A percentile compares a stretch with the other conserved stretches of the same genome.
phyloP scores from a whole-genome alignment of 2,888 invertebrate genomes.

The Pammene aurita region DNA sequence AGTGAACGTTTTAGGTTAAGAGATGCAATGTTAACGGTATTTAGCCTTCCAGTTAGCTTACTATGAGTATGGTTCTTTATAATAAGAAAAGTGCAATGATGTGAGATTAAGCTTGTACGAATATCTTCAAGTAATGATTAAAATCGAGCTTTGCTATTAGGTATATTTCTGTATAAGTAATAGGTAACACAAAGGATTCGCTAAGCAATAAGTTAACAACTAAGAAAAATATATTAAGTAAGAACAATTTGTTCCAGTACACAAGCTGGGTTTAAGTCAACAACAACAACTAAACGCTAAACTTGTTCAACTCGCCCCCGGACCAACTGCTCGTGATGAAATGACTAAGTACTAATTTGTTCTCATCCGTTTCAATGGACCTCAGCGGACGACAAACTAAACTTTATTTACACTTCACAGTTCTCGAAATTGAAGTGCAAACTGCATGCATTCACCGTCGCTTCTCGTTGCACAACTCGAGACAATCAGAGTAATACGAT shows the following conservation, averaged over 20 bases:
- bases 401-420: conserved; percentile 11
- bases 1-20: conserved; percentile 24
- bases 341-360: conserved; percentile 28
- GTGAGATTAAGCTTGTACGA: neutral
- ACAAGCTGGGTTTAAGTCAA: conserved; percentile 21
- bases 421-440: conserved; percentile 24
- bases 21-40: conserved; percentile 23
- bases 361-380: conserved; percentile 3
- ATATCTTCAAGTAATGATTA: neutral
- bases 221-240: neutral
- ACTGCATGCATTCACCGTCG: conserved; percentile 27
- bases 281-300: conserved; percentile 22
- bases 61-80: conserved; percentile 5
- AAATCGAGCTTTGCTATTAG: neutral
- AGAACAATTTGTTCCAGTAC: conserved; percentile 3
- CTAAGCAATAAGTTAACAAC: conserved; percentile 1
- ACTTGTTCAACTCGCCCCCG: conserved; percentile 31
- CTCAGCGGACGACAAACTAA: conserved; percentile 1
- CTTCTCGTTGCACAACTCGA: conserved; percentile 30
- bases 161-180: too few species aligned
- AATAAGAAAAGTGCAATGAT: conserved; percentile 12
- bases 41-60: neutral
- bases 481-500: conserved; percentile 40
- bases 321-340: conserved; percentile 12
- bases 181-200: conserved; percentile 17